Percentiles rank a stretch among this genome's conserved stretches.
Conservation (phyloP, 2,113 vertebrate genomes). For the Mormyrus iriodes region DNA sequence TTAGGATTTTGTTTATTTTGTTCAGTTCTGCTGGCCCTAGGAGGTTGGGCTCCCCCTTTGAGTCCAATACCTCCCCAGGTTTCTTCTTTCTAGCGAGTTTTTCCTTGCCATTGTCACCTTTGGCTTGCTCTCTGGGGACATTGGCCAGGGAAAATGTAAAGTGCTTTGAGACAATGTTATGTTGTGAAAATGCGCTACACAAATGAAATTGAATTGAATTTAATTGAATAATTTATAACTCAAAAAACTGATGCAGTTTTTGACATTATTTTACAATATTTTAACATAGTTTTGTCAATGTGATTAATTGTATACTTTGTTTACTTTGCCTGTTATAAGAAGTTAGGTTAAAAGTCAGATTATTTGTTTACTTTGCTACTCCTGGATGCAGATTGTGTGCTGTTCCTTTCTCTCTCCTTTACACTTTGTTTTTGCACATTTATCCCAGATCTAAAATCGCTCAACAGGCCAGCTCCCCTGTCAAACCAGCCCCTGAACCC, state of each 20-base stretch:
- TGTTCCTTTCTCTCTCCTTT: background rate
- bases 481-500: slow-evolving; percentile 51
- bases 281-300: background rate
- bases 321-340: background rate
- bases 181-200: background rate
- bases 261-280: background rate
- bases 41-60: too few relatives aligned
- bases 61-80: too few relatives aligned
- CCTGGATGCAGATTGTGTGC: slow-evolving; percentile 54
- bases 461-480: slow-evolving; percentile 52
- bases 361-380: background rate
- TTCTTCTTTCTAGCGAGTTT: background rate
- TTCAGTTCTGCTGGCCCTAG: too few relatives aligned
- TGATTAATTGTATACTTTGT: background rate
- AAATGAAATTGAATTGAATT: background rate
- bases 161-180: background rate
- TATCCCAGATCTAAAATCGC: slow-evolving; percentile 50
- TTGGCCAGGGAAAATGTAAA: too few relatives aligned
- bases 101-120: background rate
- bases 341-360: background rate
- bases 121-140: too few relatives aligned
- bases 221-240: background rate
- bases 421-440: slow-evolving; percentile 10
- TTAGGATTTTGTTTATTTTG: too few relatives aligned
- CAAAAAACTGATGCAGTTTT: background rate